Conservation (phyloP, 1,140 invertebrate genomes). For the Anastrepha obliqua region DNA sequence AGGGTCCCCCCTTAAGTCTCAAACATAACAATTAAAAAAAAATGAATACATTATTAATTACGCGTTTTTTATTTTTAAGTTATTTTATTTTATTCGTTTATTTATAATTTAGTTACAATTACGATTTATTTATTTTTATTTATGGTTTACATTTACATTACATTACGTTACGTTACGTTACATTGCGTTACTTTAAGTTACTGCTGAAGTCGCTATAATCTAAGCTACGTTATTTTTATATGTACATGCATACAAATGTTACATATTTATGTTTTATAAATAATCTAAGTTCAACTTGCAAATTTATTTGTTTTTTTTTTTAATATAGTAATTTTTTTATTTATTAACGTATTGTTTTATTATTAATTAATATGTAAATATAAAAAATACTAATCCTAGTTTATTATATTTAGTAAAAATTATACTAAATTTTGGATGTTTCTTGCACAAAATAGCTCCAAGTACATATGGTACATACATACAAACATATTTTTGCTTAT, state of each 20-base stretch:
- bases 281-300: too few species aligned
- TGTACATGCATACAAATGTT: not conserved
- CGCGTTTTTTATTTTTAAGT: not conserved
- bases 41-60: too few species aligned
- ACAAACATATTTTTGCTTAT: not conserved
- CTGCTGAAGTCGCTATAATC: not conserved
- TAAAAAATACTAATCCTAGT: slow-evolving; percentile 6
- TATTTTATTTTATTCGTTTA: not conserved
- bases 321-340: too few species aligned
- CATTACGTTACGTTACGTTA: not conserved
- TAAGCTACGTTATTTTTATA: slow-evolving; percentile 7
- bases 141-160: not conserved
- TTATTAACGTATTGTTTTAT: not conserved
- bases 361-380: not conserved
- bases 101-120: slow-evolving; percentile 7
- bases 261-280: not conserved
- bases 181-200: not conserved
- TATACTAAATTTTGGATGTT: slow-evolving; percentile 18
- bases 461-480: not conserved
- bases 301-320: too few species aligned
- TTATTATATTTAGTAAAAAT: not conserved
- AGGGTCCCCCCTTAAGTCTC: too few species aligned
- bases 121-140: not conserved
- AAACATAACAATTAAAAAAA: too few species aligned
- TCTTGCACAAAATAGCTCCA: not conserved